These are phyloP conservation scores for Gymnocephalus cernua DNA, from an alignment of 2,113 vertebrate species.

Conservation along the genomic window DNA sequence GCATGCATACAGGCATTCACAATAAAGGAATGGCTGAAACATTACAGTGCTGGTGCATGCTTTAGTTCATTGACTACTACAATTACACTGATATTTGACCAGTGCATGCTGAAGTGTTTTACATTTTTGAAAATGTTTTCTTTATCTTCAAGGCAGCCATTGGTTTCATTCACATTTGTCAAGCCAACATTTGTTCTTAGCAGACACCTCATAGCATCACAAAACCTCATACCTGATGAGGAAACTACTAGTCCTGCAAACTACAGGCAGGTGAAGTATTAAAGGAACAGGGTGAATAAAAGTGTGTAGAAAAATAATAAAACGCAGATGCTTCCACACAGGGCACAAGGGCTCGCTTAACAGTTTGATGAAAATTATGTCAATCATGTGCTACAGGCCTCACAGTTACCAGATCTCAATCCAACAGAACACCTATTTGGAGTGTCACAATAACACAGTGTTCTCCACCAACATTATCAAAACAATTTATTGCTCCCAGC, in stretches of 20 bases:
- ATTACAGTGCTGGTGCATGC: neutral
- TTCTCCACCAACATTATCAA: neutral
- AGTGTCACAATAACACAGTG: neutral
- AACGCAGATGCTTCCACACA: too few species aligned
- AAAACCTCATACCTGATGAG: too few species aligned
- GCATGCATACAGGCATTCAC: conserved; percentile 31
- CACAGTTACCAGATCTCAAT: neutral
- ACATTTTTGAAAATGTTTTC: too few species aligned
- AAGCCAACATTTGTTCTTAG: too few species aligned
- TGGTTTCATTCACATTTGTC: neutral
- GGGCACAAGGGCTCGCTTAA: too few species aligned
- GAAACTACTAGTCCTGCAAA: too few species aligned
- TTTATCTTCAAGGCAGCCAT: neutral
- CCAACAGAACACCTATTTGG: neutral
- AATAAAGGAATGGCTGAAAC: neutral
- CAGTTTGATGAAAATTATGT: too few species aligned
- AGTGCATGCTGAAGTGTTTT: neutral
- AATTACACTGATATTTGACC: neutral
- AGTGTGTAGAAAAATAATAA: too few species aligned
- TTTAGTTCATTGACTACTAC: neutral
- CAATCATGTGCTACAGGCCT: too few species aligned
- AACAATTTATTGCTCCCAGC: neutral
- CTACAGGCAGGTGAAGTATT: too few species aligned
- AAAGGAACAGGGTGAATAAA: too few species aligned
- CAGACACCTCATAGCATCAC: too few species aligned